These are phyloP conservation scores for Pitangus sulphuratus DNA, from an alignment of 2,797 vertebrate species.

Conservation along the genomic window DNA sequence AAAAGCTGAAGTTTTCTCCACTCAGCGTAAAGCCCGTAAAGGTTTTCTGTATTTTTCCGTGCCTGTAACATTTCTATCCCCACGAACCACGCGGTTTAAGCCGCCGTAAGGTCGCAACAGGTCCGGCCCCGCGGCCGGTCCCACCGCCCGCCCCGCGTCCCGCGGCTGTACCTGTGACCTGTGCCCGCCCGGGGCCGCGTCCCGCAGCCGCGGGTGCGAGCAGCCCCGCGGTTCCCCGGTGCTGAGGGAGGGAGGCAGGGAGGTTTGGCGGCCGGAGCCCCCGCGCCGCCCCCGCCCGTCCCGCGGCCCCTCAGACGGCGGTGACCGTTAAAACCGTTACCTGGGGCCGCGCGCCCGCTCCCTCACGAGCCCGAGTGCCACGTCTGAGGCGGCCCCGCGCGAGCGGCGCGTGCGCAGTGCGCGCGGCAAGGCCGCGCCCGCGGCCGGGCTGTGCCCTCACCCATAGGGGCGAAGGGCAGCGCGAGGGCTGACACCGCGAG, in stretches of 20 bases:
- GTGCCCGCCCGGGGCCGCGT: neutral
- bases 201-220: neutral
- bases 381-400: neutral
- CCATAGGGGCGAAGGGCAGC: neutral
- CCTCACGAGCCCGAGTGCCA: neutral
- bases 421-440: neutral
- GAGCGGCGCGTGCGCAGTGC: neutral
- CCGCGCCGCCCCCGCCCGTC: neutral
- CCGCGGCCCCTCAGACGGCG: neutral
- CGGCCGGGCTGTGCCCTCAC: neutral
- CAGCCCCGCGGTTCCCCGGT: neutral
- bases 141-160: neutral
- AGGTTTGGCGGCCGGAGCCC: neutral
- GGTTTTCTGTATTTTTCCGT: accelerated
- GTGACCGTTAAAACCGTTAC: neutral
- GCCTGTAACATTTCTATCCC: accelerated
- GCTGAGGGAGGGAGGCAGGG: neutral
- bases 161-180: neutral
- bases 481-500: no score
- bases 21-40: neutral
- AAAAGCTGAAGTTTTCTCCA: neutral
- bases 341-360: neutral
- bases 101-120: neutral
- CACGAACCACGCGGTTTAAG: accelerated
- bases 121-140: neutral